Evolutionary conservation across 2,888 invertebrate genomes (phyloP).

Genomic region (Atherix ibis): DNA sequence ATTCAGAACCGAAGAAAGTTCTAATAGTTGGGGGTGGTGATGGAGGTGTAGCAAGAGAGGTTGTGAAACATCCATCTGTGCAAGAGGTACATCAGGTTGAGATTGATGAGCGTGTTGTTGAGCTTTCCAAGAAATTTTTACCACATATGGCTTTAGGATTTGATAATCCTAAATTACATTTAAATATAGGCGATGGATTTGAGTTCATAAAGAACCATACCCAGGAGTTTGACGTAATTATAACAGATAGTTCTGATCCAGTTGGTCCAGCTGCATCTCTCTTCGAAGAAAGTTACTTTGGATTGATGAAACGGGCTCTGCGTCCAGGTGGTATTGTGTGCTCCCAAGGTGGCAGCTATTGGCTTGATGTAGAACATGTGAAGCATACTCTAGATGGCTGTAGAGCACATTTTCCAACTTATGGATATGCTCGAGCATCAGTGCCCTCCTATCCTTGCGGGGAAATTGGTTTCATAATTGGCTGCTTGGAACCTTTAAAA

Average conservation of each 20-base stretch:
- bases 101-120: slow-evolving; percentile 84
- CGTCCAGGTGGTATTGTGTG: slow-evolving; percentile 81
- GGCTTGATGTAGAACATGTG: slow-evolving; percentile 70
- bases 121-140: slow-evolving; percentile 73
- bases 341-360: slow-evolving; percentile 72
- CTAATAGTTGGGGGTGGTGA: slow-evolving; percentile 96
- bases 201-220: slow-evolving; percentile 79
- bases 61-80: slow-evolving; percentile 81
- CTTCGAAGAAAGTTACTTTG: slow-evolving; percentile 60
- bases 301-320: slow-evolving; percentile 68
- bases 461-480: slow-evolving; percentile 89
- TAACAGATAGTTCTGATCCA: slow-evolving; percentile 97
- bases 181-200: slow-evolving; percentile 87
- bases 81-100: slow-evolving; percentile 82
- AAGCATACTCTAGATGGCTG: slow-evolving; percentile 60
- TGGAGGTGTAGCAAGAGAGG: slow-evolving; percentile 93
- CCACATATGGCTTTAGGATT: slow-evolving; percentile 87
- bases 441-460: slow-evolving; percentile 96
- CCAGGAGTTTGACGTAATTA: slow-evolving; percentile 87
- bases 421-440: slow-evolving; percentile 63
- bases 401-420: slow-evolving; percentile 57
- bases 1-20: slow-evolving; percentile 78
- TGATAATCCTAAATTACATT: slow-evolving; percentile 59
- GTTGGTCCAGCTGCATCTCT: slow-evolving; percentile 60
- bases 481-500: slow-evolving; percentile 45